Percentiles rank a stretch among this genome's conserved stretches.
phyloP scores from a whole-genome alignment of 1,140 invertebrate genomes.

The Drosophila setifemur region DNA sequence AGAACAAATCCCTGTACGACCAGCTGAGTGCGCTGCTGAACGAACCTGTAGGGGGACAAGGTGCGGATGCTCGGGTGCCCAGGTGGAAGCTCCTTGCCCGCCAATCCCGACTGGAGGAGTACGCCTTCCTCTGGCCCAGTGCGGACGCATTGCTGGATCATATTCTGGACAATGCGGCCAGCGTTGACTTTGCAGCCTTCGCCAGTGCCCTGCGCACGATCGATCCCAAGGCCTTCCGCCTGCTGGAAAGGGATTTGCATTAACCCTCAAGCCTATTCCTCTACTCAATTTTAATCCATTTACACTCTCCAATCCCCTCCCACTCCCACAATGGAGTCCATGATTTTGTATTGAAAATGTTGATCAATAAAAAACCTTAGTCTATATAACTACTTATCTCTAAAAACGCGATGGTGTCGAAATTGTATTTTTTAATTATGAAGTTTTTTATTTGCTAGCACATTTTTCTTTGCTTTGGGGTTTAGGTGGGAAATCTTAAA shows the following conservation, averaged over 20 bases:
- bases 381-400: conserved; percentile 4
- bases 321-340: neutral
- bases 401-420: neutral
- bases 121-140: conserved; percentile 51
- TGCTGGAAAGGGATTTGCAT: conserved; percentile 22
- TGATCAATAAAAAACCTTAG: conserved; percentile 32
- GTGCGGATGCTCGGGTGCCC: neutral
- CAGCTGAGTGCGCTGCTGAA: conserved; percentile 35
- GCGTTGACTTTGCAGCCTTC: conserved; percentile 39
- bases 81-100: conserved; percentile 63
- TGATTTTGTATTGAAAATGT: conserved; percentile 28
- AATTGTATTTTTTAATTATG: neutral
- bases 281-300: neutral
- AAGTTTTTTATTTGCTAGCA: too few species aligned
- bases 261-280: neutral
- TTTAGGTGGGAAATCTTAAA: too few species aligned
- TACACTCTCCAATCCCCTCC: neutral
- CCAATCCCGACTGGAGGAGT: conserved; percentile 31
- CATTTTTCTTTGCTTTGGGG: too few species aligned
- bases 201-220: conserved; percentile 17
- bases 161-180: conserved; percentile 45
- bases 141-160: conserved; percentile 62
- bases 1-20: conserved; percentile 25
- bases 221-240: conserved; percentile 17
- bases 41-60: conserved; percentile 4